Evolutionary conservation across 2,888 invertebrate genomes (phyloP).

Genomic region (Melanotus villosus): DNA sequence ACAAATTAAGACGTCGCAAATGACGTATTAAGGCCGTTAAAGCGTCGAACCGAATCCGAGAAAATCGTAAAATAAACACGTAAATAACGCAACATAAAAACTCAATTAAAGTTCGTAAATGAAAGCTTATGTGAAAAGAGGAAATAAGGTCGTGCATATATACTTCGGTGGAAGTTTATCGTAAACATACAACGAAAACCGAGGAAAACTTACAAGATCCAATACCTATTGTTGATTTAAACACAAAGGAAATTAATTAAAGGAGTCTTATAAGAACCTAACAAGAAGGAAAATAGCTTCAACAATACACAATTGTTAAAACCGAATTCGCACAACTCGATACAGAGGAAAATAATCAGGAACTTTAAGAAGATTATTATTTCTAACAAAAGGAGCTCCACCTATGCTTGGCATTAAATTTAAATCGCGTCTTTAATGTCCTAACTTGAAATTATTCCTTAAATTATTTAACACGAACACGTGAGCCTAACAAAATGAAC

Average conservation of each 20-base stretch:
- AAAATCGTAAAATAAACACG: too few relatives aligned
- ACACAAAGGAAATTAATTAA: slow-evolving; percentile 21
- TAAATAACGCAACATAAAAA: too few relatives aligned
- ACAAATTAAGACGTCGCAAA: too few relatives aligned
- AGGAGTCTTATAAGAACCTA: background rate
- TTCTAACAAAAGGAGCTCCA: background rate
- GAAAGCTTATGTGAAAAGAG: background rate
- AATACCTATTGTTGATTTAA: slow-evolving; percentile 2
- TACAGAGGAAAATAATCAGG: background rate
- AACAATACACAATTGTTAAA: background rate
- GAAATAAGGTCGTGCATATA: background rate
- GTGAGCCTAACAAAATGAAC: slow-evolving; percentile 1
- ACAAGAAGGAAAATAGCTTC: background rate
- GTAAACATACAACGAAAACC: background rate
- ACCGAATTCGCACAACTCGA: background rate
- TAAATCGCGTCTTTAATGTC: background rate
- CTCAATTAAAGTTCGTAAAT: too few relatives aligned
- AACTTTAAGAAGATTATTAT: background rate
- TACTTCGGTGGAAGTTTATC: background rate
- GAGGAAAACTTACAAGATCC: slow-evolving; percentile 3
- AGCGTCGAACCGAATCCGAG: too few relatives aligned
- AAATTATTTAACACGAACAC: slow-evolving; percentile 16
- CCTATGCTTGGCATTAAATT: background rate
- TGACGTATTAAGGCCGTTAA: too few relatives aligned
- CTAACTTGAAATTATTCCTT: background rate